Percentiles rank a stretch among this genome's conserved stretches.
These are phyloP conservation scores for Lumbricus terrestris DNA, from an alignment of 2,888 invertebrate genomes.

Conservation along the genomic window DNA sequence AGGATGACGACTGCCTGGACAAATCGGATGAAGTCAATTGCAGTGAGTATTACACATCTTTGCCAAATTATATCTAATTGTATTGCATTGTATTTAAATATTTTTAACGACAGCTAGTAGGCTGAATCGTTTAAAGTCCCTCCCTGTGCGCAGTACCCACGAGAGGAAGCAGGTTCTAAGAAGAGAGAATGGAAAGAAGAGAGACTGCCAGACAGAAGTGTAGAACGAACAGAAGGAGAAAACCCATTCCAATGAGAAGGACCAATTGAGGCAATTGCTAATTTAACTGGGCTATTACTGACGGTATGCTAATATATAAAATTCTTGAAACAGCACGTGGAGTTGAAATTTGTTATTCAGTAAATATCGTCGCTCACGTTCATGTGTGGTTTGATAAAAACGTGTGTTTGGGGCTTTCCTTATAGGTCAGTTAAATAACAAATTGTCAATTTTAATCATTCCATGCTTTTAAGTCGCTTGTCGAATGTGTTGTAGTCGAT, in stretches of 20 bases:
- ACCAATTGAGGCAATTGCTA: no score
- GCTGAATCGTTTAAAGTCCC: no score
- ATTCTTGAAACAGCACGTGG: neutral
- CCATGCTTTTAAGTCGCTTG: neutral
- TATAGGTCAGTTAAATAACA: neutral
- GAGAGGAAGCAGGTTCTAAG: no score
- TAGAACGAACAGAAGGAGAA: no score
- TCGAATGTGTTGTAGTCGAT: neutral
- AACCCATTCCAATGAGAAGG: no score
- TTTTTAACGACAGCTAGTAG: no score
- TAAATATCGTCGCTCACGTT: neutral
- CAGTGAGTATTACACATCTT: conserved; percentile 22
- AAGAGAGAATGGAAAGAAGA: no score
- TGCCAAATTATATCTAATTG: no score
- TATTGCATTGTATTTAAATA: no score
- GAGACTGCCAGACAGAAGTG: no score
- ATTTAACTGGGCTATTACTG: neutral
- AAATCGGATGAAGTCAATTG: conserved; percentile 45
- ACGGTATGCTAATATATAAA: neutral
- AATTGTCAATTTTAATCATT: neutral
- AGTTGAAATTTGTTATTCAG: neutral
- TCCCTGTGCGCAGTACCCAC: no score
- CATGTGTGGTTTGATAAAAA: neutral
- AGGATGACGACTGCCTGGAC: conserved; percentile 44
- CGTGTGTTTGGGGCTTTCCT: neutral